These are phyloP conservation scores for Agriopis leucophaearia DNA, from an alignment of 2,888 invertebrate species.

Conservation along the genomic window DNA sequence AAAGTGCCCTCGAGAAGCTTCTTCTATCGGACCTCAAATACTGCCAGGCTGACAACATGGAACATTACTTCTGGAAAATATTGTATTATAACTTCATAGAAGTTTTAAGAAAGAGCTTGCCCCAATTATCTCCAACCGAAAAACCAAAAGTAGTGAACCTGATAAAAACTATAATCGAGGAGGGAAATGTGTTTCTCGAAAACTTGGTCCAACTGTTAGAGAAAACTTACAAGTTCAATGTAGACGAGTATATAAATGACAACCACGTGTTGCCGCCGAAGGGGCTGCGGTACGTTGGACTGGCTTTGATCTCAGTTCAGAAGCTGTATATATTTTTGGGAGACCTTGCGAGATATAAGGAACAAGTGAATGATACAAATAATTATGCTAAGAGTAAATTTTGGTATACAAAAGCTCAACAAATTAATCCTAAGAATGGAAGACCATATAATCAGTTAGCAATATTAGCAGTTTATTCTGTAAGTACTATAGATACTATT, in stretches of 20 bases:
- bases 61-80: conserved; percentile 96
- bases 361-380: conserved; percentile 92
- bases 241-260: conserved; percentile 87
- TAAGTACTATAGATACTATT: conserved; percentile 74
- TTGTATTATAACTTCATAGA: conserved; percentile 96
- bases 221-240: conserved; percentile 90
- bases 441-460: conserved; percentile 98
- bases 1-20: conserved; percentile 89
- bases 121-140: conserved; percentile 86
- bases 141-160: conserved; percentile 89
- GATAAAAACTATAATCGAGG: conserved; percentile 90
- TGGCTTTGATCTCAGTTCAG: conserved; percentile 94
- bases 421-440: conserved; percentile 97
- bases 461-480: conserved; percentile 93
- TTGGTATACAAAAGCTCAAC: conserved; percentile 97
- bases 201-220: conserved; percentile 90
- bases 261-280: conserved; percentile 87
- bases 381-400: conserved; percentile 91
- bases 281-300: conserved; percentile 88
- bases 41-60: conserved; percentile 94
- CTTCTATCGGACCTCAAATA: conserved; percentile 93
- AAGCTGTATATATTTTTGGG: conserved; percentile 96
- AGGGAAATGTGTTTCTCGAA: conserved; percentile 93
- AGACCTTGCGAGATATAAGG: conserved; percentile 96
- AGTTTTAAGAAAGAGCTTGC: conserved; percentile 90